Conservation (phyloP, 2,797 vertebrate species). For the Karalla daura region DNA sequence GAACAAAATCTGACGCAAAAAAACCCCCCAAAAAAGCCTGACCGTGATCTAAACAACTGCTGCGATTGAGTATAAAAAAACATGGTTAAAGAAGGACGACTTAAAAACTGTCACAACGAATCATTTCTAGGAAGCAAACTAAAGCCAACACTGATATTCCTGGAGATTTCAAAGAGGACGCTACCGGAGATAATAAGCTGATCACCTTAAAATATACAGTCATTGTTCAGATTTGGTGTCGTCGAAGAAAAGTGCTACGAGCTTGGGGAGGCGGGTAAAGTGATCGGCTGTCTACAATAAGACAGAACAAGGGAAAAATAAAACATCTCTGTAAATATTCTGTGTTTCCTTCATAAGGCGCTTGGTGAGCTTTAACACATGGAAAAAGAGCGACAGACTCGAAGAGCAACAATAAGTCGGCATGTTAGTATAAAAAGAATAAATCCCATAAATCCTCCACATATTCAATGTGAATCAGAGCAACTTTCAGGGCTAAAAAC, state of each 20-base stretch:
- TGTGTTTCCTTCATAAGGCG: constrained; percentile 75
- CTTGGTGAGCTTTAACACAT: constrained; percentile 73
- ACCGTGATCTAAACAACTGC: constrained; percentile 21
- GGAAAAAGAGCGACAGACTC: constrained; percentile 35
- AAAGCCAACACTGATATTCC: constrained; percentile 36
- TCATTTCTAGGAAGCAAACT: constrained; percentile 41
- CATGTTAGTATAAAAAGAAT: constrained; percentile 71
- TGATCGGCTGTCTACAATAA: constrained; percentile 65
- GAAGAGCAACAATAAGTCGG: constrained; percentile 49
- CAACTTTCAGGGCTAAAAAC: constrained; percentile 73
- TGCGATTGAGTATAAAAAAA: constrained; percentile 16
- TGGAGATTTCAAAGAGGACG: constrained; percentile 27
- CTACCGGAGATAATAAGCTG: constrained; percentile 54
- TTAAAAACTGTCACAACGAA: constrained; percentile 37
- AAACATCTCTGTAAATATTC: constrained; percentile 36
- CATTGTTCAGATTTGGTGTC: constrained; percentile 69
- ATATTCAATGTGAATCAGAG: constrained; percentile 83
- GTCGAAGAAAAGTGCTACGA: constrained; percentile 77
- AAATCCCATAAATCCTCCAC: constrained; percentile 70
- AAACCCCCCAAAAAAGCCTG: background rate
- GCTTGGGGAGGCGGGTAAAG: constrained; percentile 61
- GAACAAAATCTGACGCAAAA: constrained; percentile 21
- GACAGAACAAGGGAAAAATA: constrained; percentile 47
- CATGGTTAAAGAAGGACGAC: constrained; percentile 6
- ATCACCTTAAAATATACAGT: constrained; percentile 66